These are phyloP conservation scores for Calliphora vicina DNA, from an alignment of 1,140 invertebrate species.

Conservation along the genomic window DNA sequence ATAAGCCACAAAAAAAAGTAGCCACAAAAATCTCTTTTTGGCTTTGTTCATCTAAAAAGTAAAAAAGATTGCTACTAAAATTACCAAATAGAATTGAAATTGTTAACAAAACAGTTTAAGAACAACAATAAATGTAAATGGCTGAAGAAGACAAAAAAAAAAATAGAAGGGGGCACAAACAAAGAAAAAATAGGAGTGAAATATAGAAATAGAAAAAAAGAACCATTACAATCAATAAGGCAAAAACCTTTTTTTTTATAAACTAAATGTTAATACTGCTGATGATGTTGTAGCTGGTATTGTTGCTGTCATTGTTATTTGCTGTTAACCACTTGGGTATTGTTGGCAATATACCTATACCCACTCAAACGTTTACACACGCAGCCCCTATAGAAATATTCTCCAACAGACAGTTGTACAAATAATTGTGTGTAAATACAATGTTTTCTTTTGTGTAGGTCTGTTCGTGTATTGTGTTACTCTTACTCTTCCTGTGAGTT, in stretches of 20 bases:
- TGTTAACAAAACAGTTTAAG: not conserved
- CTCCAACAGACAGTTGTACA: not conserved
- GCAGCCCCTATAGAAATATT: not conserved
- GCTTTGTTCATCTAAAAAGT: not conserved
- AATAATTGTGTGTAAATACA: not conserved
- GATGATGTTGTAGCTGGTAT: not conserved
- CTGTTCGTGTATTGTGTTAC: no score
- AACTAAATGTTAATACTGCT: no score
- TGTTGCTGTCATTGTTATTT: slow-evolving; percentile 19
- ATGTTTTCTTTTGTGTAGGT: not conserved
- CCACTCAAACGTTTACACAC: not conserved
- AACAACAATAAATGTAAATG: not conserved
- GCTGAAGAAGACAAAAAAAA: no score
- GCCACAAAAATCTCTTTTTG: not conserved
- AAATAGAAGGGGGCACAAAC: not conserved
- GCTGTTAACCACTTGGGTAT: not conserved
- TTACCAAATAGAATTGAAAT: not conserved
- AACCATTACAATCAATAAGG: not conserved
- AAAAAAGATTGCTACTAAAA: not conserved
- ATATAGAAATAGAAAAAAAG: not conserved
- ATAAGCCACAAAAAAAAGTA: not conserved
- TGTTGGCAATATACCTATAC: not conserved
- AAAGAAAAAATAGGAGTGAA: not conserved
- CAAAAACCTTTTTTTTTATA: not conserved
- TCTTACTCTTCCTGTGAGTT: no score